Evolutionary conservation across 2,888 invertebrate genomes (phyloP).

Genomic region (Phlogophora meticulosa): DNA sequence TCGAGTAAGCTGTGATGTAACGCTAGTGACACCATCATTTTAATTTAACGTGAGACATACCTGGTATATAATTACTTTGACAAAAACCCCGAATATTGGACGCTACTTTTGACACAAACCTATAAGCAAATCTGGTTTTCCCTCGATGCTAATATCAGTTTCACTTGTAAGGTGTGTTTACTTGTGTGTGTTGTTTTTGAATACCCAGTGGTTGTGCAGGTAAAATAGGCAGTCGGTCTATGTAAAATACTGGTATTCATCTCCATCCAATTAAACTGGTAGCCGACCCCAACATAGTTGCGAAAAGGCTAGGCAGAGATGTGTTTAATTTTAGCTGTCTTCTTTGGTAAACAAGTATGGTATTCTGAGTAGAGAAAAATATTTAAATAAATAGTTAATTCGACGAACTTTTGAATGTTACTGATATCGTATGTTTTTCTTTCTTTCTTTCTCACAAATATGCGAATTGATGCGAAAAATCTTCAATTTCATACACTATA

Average conservation of each 20-base stretch:
- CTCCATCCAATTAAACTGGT: too few species aligned
- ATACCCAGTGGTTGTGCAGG: too few species aligned
- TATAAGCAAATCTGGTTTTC: slow-evolving; percentile 28
- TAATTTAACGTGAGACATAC: slow-evolving; percentile 67
- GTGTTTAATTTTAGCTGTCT: too few species aligned
- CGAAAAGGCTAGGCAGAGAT: too few species aligned
- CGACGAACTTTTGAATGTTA: background rate
- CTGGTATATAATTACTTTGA: background rate
- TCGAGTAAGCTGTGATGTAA: slow-evolving; percentile 77
- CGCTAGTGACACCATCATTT: slow-evolving; percentile 72
- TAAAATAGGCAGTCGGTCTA: too few species aligned
- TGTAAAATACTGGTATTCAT: too few species aligned
- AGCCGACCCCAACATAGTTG: too few species aligned
- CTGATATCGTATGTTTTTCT: background rate
- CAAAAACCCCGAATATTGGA: slow-evolving; percentile 9
- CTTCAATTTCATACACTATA: background rate
- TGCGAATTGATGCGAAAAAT: background rate
- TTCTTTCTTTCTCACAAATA: too few species aligned
- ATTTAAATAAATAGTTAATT: background rate
- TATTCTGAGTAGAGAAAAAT: background rate
- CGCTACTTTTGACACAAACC: slow-evolving; percentile 24
- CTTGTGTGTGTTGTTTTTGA: too few species aligned
- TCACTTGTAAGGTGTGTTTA: background rate
- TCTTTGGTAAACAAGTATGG: background rate
- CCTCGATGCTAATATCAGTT: slow-evolving; percentile 5